phyloP scores from a whole-genome alignment of 2,888 invertebrate species.

The Drosophila engyochracea region DNA sequence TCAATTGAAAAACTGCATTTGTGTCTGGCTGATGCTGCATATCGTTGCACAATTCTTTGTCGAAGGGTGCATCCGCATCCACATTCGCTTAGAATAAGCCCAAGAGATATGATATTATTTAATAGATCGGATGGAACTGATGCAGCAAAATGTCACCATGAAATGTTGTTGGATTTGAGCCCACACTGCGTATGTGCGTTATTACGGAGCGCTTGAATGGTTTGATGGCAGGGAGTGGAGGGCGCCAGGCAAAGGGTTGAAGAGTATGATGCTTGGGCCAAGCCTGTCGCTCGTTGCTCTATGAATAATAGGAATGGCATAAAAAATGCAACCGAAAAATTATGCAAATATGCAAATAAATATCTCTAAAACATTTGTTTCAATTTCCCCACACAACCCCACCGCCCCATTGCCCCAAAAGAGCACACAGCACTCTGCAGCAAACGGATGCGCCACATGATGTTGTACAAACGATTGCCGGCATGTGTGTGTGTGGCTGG shows the following conservation, averaged over 20 bases:
- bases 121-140: constrained; percentile 26
- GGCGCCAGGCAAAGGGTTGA: background rate
- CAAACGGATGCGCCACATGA: constrained; percentile 58
- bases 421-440: background rate
- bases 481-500: constrained; percentile 10
- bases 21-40: background rate
- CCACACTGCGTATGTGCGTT: constrained; percentile 7
- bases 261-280: background rate
- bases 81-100: background rate
- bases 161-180: constrained; percentile 26
- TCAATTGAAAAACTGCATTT: background rate
- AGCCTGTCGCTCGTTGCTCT: constrained; percentile 37
- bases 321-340: constrained; percentile 65
- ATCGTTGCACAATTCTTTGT: background rate
- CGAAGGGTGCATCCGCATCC: background rate
- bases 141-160: constrained; percentile 20
- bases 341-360: constrained; percentile 78
- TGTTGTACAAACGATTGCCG: constrained; percentile 64
- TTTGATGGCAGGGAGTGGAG: background rate
- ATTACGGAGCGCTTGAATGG: background rate
- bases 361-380: constrained; percentile 79
- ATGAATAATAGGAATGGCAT: constrained; percentile 60
- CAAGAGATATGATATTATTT: constrained; percentile 8
- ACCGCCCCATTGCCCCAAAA: background rate
- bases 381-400: constrained; percentile 51